Percentiles rank a stretch among this genome's conserved stretches.
phyloP scores from a whole-genome alignment of 1,140 invertebrate species.

The Ganaspis sp. region DNA sequence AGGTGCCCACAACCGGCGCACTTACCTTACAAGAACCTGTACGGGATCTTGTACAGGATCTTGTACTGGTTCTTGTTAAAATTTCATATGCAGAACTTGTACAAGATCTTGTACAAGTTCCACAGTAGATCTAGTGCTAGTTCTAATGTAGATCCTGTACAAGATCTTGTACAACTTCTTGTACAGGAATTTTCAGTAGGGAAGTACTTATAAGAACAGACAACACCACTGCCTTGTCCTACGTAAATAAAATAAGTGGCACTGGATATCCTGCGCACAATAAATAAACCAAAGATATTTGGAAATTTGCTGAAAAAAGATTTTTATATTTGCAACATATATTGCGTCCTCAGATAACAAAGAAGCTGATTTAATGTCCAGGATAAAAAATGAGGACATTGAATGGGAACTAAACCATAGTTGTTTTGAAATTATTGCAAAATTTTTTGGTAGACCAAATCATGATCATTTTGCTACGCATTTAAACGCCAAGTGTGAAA shows the following conservation, averaged over 20 bases:
- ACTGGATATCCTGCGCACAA: not conserved
- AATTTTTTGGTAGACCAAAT: not conserved
- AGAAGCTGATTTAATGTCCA: not conserved
- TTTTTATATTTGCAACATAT: not conserved
- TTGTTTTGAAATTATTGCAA: not conserved
- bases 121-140: too few relatives aligned
- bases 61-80: too few relatives aligned
- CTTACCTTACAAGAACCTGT: too few relatives aligned
- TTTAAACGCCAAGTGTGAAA: conserved; percentile 48
- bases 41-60: too few relatives aligned
- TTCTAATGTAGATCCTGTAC: too few relatives aligned
- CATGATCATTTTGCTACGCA: conserved; percentile 46
- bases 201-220: conserved; percentile 33
- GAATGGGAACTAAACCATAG: not conserved
- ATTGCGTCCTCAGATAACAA: not conserved
- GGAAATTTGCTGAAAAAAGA: not conserved
- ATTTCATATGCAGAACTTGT: too few relatives aligned
- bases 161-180: too few relatives aligned
- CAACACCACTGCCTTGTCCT: conserved; percentile 40
- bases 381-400: not conserved
- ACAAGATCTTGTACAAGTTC: too few relatives aligned
- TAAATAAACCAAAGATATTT: not conserved
- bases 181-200: too few relatives aligned
- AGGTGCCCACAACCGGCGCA: too few relatives aligned
- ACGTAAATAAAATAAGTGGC: conserved; percentile 30